Evolutionary conservation across 2,113 vertebrate genomes (phyloP).

Genomic region (Poeciliopsis turrubarensis): DNA sequence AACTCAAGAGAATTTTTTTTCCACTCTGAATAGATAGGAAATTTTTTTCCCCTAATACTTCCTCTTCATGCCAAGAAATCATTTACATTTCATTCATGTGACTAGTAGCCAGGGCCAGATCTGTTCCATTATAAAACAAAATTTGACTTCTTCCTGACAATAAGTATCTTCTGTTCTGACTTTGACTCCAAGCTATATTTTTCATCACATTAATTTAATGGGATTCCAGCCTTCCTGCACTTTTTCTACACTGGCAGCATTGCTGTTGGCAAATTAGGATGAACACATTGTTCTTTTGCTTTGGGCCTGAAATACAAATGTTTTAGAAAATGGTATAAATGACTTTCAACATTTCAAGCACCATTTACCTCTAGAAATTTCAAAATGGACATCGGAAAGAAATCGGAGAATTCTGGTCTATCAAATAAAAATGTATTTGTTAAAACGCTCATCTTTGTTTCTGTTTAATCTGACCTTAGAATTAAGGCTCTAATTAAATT

Average conservation of each 20-base stretch:
- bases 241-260: constrained; percentile 18
- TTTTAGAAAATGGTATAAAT: constrained; percentile 14
- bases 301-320: constrained; percentile 35
- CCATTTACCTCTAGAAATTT: constrained; percentile 11
- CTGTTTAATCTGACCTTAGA: not conserved
- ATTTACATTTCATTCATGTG: constrained; percentile 47
- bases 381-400: not conserved
- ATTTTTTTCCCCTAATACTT: constrained; percentile 29
- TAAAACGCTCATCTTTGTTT: not conserved
- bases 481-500: not conserved
- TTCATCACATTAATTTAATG: constrained; percentile 14
- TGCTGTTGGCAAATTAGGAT: constrained; percentile 37
- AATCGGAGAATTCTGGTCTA: not conserved
- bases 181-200: constrained; percentile 20
- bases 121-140: constrained; percentile 7
- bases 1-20: not conserved
- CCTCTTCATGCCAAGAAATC: constrained; percentile 17
- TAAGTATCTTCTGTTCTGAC: constrained; percentile 30
- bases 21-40: not conserved
- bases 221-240: constrained; percentile 23
- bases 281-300: constrained; percentile 28
- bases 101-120: constrained; percentile 14
- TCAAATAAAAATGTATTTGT: not conserved
- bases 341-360: constrained; percentile 29
- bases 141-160: not conserved